Base-by-base conservation (phyloP, 2,888 invertebrate genomes). In the Parnassius smintheus region DNA sequence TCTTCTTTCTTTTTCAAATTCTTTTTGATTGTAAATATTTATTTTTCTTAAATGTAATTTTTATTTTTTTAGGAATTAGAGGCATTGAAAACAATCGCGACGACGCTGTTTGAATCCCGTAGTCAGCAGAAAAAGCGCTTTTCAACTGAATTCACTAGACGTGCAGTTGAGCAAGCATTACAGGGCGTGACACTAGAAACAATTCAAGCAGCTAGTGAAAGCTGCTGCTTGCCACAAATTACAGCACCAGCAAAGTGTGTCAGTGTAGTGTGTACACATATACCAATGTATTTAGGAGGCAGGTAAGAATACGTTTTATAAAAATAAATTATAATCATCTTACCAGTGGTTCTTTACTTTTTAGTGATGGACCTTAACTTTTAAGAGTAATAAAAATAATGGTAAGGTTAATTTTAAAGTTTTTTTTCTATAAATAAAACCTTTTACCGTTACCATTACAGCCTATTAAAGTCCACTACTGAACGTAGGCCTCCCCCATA, bases 211-310 rank as follows among this genome's bases (percentile, higher is more conserved):
- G 62, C 44, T 25, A 74, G 76, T 92, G 92, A 69, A 70, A 86
- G 56, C 83, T 93, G 68, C 94, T 59, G 63, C 35, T 22, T 59
- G 59, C 10, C 94, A 94, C 52, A 70, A 1, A 70, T 84, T 1
- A 67, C 85, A 9, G 93, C 93, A 0, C 72, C 75, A 10, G 76
- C 93, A 4, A 70, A 69, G 3, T 92, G 93, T 70, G 91, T 91
- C 25, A 83, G 86, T 56, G 91, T 95, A 2, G 80, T 82, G 1
- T 93, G 93, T 69, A 81, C 82, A 3, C 94, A 95, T 70, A 91
- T 92, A 64, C 93, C 95, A 11, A 77, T 95, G 42, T 96, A 93
- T 79, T 77, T 96, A 59, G 96, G 89, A 83, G 91, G 96, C 74
- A 88, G 94, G 93, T 93, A 68, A 67, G 76, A 65, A 13, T 48